These are phyloP conservation scores for Sinhomidia bicolor DNA, from an alignment of 2,888 invertebrate genomes.

Conservation along the genomic window DNA sequence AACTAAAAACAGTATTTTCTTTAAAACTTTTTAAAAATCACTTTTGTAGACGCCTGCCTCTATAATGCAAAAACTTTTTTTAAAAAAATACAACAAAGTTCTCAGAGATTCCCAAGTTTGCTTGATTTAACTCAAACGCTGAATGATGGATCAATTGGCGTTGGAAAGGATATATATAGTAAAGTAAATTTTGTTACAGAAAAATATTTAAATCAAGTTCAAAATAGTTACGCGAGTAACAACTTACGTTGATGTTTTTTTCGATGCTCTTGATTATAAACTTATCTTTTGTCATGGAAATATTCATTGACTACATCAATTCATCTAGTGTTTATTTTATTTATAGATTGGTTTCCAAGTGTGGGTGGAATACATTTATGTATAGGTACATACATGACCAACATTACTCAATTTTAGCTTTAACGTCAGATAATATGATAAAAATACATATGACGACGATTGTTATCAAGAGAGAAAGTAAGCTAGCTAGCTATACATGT, in stretches of 20 bases:
- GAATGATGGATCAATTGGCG: background rate
- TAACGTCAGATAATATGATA: background rate
- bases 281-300: constrained; percentile 9
- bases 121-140: background rate
- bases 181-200: background rate
- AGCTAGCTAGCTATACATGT: no score
- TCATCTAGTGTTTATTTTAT: background rate
- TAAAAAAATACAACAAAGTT: background rate
- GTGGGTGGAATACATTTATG: no score
- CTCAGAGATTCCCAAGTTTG: background rate
- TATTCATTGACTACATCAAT: background rate
- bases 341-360: no score
- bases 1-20: background rate
- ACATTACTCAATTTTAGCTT: background rate
- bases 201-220: background rate
- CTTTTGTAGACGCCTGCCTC: background rate
- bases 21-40: background rate
- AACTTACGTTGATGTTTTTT: background rate
- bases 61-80: background rate
- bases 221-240: background rate
- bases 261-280: background rate
- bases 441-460: background rate
- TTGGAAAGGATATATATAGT: background rate
- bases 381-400: no score
- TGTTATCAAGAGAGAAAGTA: background rate